These are phyloP conservation scores for Osmerus mordax DNA, from an alignment of 2,113 vertebrate genomes.

Conservation along the genomic window DNA sequence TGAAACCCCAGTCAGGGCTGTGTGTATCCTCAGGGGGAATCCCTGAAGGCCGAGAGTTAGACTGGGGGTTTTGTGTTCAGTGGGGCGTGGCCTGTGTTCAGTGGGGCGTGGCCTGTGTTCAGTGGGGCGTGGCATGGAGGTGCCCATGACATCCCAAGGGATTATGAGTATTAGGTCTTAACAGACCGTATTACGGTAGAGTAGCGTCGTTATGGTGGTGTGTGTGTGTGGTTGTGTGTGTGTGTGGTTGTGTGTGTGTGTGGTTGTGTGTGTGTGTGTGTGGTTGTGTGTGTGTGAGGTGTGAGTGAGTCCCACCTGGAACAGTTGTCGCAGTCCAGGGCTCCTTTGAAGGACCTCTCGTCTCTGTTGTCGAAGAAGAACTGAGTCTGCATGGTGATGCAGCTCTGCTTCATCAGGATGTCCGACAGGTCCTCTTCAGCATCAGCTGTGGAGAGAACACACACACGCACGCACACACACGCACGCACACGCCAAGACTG, in stretches of 20 bases:
- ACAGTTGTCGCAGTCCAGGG: constrained; percentile 86
- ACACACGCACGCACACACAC: constrained; percentile 3
- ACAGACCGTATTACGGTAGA: not conserved
- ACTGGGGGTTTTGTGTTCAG: not conserved
- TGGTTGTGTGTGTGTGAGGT: too few species aligned
- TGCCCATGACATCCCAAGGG: too few species aligned
- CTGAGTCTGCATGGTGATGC: constrained; percentile 2
- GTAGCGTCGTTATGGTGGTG: too few species aligned
- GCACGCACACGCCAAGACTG: not conserved
- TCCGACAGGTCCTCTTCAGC: constrained; percentile 61
- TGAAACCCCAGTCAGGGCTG: too few species aligned
- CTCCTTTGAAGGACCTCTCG: constrained; percentile 77
- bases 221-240: too few species aligned
- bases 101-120: too few species aligned
- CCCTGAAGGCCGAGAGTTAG: too few species aligned
- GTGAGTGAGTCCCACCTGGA: constrained; percentile 77
- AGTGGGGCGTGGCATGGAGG: too few species aligned
- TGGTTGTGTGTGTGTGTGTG: too few species aligned
- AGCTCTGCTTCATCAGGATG: constrained; percentile 69
- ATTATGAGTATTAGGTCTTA: not conserved
- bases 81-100: not conserved
- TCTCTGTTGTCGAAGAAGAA: constrained; percentile 23
- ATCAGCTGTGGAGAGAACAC: not conserved
- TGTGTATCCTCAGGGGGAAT: too few species aligned
- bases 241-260: too few species aligned